Percentiles rank a stretch among this genome's conserved stretches.
Evolutionary conservation across 2,113 vertebrate species (phyloP).

Genomic region (Bolborhynchus lineola): DNA sequence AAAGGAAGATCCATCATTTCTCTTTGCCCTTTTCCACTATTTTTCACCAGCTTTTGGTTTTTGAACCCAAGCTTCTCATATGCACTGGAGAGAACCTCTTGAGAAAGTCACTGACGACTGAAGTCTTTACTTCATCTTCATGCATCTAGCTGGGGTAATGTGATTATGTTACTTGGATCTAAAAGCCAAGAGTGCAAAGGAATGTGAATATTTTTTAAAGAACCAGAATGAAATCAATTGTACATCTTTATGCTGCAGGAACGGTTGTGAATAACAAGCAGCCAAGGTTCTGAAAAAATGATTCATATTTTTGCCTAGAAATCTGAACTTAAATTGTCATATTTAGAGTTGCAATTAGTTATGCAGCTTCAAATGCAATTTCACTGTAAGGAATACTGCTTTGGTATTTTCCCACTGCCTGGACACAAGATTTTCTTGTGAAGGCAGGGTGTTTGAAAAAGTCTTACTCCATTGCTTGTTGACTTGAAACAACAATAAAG

Average conservation of each 20-base stretch:
- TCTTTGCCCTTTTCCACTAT: not conserved
- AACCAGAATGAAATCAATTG: too few relatives aligned
- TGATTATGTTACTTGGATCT: not conserved
- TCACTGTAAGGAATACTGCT: not conserved
- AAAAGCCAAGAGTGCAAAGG: not conserved
- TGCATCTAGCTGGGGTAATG: not conserved
- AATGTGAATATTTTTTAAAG: not conserved
- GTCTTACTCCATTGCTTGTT: not conserved
- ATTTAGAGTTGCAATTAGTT: constrained; percentile 14
- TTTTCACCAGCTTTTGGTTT: not conserved
- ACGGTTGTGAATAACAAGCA: not conserved
- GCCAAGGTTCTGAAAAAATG: not conserved
- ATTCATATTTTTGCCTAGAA: not conserved
- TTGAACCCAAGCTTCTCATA: not conserved
- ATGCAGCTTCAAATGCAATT: not conserved
- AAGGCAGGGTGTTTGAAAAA: not conserved
- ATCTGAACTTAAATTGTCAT: not conserved
- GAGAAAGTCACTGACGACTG: not conserved
- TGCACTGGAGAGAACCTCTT: not conserved
- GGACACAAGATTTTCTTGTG: not conserved
- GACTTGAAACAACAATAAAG: constrained; percentile 26
- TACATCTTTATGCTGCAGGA: not conserved
- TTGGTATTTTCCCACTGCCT: not conserved
- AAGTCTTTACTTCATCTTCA: not conserved
- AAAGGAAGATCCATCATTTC: not conserved